Conservation (phyloP, 2,113 vertebrate species). For the Scolopax mira region DNA sequence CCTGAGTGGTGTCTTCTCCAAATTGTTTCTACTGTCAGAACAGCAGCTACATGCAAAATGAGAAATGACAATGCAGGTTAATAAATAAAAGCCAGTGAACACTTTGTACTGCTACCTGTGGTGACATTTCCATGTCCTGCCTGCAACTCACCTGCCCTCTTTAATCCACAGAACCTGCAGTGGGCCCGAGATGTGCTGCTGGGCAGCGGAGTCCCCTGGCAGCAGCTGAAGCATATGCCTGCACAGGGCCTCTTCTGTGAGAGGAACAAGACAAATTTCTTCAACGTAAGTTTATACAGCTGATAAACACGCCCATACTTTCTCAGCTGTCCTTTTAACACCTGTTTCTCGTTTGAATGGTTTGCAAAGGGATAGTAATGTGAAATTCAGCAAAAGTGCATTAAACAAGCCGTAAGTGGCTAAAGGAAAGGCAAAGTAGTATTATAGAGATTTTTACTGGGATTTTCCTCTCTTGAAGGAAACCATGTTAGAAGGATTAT, state of each 20-base stretch:
- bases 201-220: constrained; percentile 97
- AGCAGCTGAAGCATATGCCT: constrained; percentile 99
- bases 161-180: constrained; percentile 91
- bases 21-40: not conserved
- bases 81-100: not conserved
- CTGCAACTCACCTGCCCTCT: constrained; percentile 37
- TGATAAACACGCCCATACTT: not conserved
- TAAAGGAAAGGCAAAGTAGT: not conserved
- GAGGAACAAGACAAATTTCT: constrained; percentile 99
- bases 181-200: constrained; percentile 99
- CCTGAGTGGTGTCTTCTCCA: not conserved
- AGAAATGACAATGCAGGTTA: not conserved
- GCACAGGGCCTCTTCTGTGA: constrained; percentile 99
- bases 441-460: not conserved
- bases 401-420: not conserved
- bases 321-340: not conserved
- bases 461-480: not conserved
- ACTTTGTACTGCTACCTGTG: not conserved
- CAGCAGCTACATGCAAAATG: not conserved
- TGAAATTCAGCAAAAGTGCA: not conserved
- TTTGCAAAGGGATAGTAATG: not conserved
- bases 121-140: not conserved
- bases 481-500: not conserved
- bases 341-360: not conserved
- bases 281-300: constrained; percentile 90